These are phyloP conservation scores for Cylindroiulus punctatus DNA, from an alignment of 2,888 invertebrate species.

Conservation along the genomic window DNA sequence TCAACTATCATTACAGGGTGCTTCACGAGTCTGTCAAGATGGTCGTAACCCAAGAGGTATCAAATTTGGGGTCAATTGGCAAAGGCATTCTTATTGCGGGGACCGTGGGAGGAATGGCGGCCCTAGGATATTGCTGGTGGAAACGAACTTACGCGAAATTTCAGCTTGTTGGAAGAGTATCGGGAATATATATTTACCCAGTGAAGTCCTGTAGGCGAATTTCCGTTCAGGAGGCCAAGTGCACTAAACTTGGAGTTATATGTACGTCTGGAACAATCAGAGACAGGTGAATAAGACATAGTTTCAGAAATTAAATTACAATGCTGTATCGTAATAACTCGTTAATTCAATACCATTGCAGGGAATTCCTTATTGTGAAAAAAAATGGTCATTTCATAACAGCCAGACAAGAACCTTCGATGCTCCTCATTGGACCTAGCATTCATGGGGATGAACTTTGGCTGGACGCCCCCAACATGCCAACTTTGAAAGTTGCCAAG, in stretches of 20 bases:
- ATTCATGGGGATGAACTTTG: slow-evolving; percentile 56
- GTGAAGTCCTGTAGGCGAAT: slow-evolving; percentile 51
- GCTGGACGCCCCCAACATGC: slow-evolving; percentile 56
- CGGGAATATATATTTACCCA: slow-evolving; percentile 47
- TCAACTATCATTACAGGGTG: neutral
- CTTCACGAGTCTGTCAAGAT: neutral
- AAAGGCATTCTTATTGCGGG: neutral
- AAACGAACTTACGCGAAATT: neutral
- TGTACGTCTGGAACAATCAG: neutral
- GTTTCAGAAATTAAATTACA: neutral
- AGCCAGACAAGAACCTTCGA: slow-evolving; percentile 53
- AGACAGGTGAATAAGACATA: slow-evolving; percentile 20
- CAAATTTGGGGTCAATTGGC: neutral
- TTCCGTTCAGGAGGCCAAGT: slow-evolving; percentile 9
- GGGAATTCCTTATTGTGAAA: slow-evolving; percentile 55
- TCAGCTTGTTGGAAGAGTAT: slow-evolving; percentile 26
- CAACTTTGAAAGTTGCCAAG: slow-evolving; percentile 51
- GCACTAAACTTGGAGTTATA: neutral
- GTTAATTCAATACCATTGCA: neutral
- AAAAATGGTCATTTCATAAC: slow-evolving; percentile 55
- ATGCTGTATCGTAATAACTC: neutral
- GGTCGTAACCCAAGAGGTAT: neutral
- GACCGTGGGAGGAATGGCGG: neutral
- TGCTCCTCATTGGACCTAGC: slow-evolving; percentile 55
- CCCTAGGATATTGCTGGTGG: neutral